Conservation (phyloP, 2,113 vertebrate species). For the Nestor notabilis region DNA sequence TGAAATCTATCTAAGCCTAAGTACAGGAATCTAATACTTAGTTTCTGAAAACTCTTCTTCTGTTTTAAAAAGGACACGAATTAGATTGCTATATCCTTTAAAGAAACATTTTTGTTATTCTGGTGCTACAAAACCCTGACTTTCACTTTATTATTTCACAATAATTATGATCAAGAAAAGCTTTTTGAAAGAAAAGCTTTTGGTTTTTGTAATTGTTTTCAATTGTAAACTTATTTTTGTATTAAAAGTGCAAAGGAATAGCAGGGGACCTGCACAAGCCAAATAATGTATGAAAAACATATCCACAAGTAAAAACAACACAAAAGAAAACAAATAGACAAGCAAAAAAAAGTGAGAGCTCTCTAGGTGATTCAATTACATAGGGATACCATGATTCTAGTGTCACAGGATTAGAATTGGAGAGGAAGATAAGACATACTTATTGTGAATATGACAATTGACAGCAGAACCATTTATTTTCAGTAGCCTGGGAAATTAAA, state of each 20-base stretch:
- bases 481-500: constrained; percentile 62
- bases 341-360: not conserved
- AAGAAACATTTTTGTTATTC: not conserved
- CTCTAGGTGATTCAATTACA: not conserved
- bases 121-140: not conserved
- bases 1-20: not conserved
- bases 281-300: not conserved
- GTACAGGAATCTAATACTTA: not conserved
- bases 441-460: constrained; percentile 16
- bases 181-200: not conserved
- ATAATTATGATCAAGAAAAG: not conserved
- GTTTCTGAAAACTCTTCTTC: not conserved
- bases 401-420: not conserved
- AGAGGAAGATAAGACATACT: constrained; percentile 2
- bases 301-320: not conserved
- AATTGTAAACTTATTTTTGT: not conserved
- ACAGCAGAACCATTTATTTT: constrained; percentile 55
- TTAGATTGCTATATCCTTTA: not conserved
- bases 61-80: not conserved
- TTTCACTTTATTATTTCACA: not conserved
- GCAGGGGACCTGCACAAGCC: not conserved
- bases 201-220: not conserved
- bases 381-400: not conserved
- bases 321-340: not conserved
- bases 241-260: not conserved